Conservation (phyloP, 2,888 invertebrate genomes). For the Pediacus dermestoides region DNA sequence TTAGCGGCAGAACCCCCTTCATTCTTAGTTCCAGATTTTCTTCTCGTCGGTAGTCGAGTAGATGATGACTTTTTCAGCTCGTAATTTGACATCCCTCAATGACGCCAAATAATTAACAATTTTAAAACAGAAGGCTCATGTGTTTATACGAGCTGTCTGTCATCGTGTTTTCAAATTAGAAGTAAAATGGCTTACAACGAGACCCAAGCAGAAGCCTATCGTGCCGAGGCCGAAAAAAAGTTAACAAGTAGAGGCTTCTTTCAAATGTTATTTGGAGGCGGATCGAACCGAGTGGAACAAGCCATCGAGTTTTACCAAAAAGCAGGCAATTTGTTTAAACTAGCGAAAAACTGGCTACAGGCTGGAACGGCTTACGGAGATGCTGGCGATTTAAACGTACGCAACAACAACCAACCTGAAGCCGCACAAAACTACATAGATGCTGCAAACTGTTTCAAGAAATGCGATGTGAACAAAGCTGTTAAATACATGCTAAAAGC, state of each 20-base stretch:
- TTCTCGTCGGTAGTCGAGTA: no score
- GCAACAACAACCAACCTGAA: conserved; percentile 85
- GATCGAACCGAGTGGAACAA: conserved; percentile 81
- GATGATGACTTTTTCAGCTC: no score
- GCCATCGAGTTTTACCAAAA: conserved; percentile 93
- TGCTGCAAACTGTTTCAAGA: conserved; percentile 92
- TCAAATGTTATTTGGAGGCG: conserved; percentile 74
- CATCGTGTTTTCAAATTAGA: no score
- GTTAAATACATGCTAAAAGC: conserved; percentile 84
- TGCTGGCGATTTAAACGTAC: conserved; percentile 80
- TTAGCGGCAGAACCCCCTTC: no score
- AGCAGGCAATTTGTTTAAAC: conserved; percentile 95
- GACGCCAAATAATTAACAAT: no score
- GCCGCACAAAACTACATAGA: conserved; percentile 91
- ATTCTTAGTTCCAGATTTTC: no score
- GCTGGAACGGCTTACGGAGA: conserved; percentile 90
- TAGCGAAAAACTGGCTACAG: conserved; percentile 93
- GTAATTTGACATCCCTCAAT: no score
- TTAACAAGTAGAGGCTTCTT: conserved; percentile 82
- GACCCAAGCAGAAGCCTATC: no score
- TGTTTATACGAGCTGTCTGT: no score
- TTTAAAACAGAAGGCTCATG: no score
- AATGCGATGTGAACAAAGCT: conserved; percentile 77
- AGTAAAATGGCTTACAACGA: no score
- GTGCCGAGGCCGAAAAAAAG: conserved; percentile 86